Evolutionary conservation across 2,797 vertebrate species (phyloP).

Genomic region (Leptatherina wallacei): DNA sequence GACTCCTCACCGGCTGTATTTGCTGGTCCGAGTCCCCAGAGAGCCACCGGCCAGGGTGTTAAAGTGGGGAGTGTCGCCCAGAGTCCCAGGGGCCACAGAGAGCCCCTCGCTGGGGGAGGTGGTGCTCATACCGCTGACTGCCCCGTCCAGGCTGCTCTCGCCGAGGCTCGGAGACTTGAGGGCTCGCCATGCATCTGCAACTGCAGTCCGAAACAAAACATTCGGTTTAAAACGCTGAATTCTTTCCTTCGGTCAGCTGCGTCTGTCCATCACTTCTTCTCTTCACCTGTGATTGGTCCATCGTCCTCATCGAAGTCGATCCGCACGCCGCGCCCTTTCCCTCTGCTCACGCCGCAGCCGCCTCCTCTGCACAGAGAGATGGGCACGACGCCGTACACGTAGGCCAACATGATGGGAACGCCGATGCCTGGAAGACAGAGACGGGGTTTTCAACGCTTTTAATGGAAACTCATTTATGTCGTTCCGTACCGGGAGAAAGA

Average conservation of each 20-base stretch:
- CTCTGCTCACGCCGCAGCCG: conserved; percentile 95
- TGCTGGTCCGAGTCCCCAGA: conserved; percentile 88
- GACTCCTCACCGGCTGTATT: conserved; percentile 88
- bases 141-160: conserved; percentile 95
- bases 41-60: conserved; percentile 92
- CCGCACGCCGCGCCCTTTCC: conserved; percentile 94
- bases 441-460: neutral
- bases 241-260: neutral
- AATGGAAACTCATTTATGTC: neutral
- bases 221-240: neutral
- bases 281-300: conserved; percentile 95
- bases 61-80: conserved; percentile 92
- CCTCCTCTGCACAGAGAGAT: conserved; percentile 97
- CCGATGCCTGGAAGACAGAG: conserved; percentile 88
- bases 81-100: conserved; percentile 86
- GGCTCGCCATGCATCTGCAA: conserved; percentile 95
- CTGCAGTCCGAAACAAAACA: conserved; percentile 16
- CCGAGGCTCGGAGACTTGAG: conserved; percentile 97
- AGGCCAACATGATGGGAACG: conserved; percentile 98
- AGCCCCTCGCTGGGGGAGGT: conserved; percentile 88
- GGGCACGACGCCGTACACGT: conserved; percentile 97
- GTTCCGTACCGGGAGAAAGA: neutral
- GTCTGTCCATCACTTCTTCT: neutral
- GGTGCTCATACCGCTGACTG: conserved; percentile 94
- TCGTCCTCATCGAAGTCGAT: conserved; percentile 98